A percentile compares a stretch with the other conserved stretches of the same genome.
Conservation (phyloP, 2,797 vertebrate species). For the Netta rufina region DNA sequence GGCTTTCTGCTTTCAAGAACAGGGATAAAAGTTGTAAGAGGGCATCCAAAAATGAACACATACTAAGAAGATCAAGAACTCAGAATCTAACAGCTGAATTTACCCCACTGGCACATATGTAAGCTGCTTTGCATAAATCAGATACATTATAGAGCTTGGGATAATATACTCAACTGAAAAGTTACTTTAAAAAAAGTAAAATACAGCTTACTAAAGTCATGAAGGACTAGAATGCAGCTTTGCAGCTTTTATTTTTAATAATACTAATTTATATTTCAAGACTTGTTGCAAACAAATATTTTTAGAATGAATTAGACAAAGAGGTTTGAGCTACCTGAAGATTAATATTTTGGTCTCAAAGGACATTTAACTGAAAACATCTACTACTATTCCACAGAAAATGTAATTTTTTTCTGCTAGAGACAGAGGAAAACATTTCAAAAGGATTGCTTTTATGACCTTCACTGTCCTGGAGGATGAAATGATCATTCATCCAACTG, state of each 20-base stretch:
- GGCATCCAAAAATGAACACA: not conserved
- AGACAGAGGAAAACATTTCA: not conserved
- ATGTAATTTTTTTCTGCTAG: not conserved
- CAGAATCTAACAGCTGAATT: not conserved
- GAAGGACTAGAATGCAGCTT: not conserved
- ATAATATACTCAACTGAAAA: not conserved
- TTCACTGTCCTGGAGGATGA: not conserved
- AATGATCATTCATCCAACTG: not conserved
- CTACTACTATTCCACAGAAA: not conserved
- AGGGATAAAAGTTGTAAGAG: not conserved
- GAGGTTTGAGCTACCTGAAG: slow-evolving; percentile 5
- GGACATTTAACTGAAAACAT: slow-evolving; percentile 27
- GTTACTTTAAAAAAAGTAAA: not conserved
- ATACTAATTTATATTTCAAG: not conserved
- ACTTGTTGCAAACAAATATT: slow-evolving; percentile 17
- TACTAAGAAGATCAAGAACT: not conserved
- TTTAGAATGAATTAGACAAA: slow-evolving; percentile 63
- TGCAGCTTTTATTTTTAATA: not conserved
- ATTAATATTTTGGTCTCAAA: slow-evolving; percentile 27
- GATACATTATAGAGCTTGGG: not conserved
- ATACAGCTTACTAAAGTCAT: not conserved
- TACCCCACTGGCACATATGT: not conserved
- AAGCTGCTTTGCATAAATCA: not conserved
- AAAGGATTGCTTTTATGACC: not conserved
- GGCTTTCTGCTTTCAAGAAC: not conserved